Evolutionary conservation across 2,888 invertebrate genomes (phyloP).

Genomic region (Sphecodes monilicornis): DNA sequence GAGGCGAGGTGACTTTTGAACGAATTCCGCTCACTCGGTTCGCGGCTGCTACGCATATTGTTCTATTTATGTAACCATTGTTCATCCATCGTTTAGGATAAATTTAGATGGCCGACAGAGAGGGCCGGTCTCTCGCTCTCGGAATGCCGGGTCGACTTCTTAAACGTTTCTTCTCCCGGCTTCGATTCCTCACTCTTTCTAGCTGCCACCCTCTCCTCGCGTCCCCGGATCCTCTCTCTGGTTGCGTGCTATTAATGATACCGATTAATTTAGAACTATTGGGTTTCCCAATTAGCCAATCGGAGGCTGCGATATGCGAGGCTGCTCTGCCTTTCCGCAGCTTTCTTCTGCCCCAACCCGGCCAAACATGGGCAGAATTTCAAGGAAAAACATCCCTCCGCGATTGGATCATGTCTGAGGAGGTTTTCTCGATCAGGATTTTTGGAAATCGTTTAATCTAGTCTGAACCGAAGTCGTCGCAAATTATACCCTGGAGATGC

Average conservation of each 20-base stretch:
- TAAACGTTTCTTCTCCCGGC: conserved; percentile 79
- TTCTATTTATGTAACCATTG: conserved; percentile 84
- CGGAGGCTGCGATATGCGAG: conserved; percentile 72
- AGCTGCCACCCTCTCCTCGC: conserved; percentile 68
- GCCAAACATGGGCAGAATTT: conserved; percentile 70
- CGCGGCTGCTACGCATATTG: conserved; percentile 81
- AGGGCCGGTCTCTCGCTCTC: conserved; percentile 65
- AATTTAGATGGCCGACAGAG: conserved; percentile 80
- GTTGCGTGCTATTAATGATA: conserved; percentile 82
- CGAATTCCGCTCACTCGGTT: conserved; percentile 77
- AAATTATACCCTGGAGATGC: not conserved
- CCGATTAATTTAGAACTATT: conserved; percentile 85
- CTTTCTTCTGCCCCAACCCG: conserved; percentile 55
- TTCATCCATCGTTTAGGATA: conserved; percentile 84
- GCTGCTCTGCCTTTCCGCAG: conserved; percentile 60
- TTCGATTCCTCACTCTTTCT: conserved; percentile 71
- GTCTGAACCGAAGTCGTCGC: not conserved
- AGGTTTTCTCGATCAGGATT: not conserved
- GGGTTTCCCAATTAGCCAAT: conserved; percentile 84
- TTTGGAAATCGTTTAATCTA: not conserved
- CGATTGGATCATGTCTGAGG: not conserved
- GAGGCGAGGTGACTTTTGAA: conserved; percentile 79
- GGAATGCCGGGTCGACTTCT: conserved; percentile 83
- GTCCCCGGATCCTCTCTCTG: conserved; percentile 56
- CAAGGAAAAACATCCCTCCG: conserved; percentile 36